Evolutionary conservation across 1,140 invertebrate species (phyloP).

Genomic region (Saccostrea glomerata): DNA sequence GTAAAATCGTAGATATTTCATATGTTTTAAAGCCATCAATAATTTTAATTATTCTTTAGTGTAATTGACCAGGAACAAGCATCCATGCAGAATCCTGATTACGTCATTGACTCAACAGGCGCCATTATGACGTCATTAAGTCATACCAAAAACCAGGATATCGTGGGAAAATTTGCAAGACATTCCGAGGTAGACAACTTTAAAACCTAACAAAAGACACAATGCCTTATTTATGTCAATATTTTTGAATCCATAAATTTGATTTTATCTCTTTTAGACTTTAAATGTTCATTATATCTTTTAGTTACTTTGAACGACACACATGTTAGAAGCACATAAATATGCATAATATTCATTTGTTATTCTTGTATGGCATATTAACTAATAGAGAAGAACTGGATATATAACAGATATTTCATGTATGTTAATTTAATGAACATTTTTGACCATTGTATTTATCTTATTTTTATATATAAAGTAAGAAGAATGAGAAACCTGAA

Average conservation of each 20-base stretch:
- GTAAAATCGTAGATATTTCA: too few species aligned
- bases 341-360: too few species aligned
- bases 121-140: background rate
- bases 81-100: background rate
- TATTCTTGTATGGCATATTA: too few species aligned
- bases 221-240: background rate
- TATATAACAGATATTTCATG: too few species aligned
- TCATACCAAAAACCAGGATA: background rate
- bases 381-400: too few species aligned
- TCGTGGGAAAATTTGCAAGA: background rate
- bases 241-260: background rate
- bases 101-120: background rate
- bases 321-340: background rate
- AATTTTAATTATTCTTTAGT: background rate
- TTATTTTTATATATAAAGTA: too few species aligned
- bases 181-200: background rate
- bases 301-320: background rate
- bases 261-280: background rate
- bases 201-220: background rate
- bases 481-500: too few species aligned
- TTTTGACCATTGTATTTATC: too few species aligned
- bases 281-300: too few species aligned
- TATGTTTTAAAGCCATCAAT: too few species aligned
- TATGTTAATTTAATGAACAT: too few species aligned
- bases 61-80: background rate